Evolutionary conservation across 2,888 invertebrate genomes (phyloP).

Genomic region (Thecocarcelia acutangulata): DNA sequence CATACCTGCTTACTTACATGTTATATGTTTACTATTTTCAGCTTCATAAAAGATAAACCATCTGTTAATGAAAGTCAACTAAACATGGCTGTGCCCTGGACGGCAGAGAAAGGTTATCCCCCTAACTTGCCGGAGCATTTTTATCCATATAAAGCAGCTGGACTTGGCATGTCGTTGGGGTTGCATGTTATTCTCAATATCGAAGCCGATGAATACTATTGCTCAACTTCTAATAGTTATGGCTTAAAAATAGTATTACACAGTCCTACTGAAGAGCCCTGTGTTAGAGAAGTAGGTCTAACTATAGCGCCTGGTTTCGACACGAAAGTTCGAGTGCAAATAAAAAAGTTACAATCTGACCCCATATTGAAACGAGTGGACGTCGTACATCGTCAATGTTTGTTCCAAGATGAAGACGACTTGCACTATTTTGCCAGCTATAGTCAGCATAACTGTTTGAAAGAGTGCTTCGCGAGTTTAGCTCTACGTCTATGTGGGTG

Average conservation of each 20-base stretch:
- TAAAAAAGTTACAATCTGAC: constrained; percentile 61
- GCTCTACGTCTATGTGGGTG: constrained; percentile 79
- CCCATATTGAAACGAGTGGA: constrained; percentile 19
- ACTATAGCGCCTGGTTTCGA: constrained; percentile 70
- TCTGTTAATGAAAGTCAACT: not conserved
- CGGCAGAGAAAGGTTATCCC: constrained; percentile 87
- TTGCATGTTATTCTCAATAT: constrained; percentile 86
- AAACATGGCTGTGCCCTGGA: constrained; percentile 82
- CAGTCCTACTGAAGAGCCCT: constrained; percentile 70
- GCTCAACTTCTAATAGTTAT: constrained; percentile 86
- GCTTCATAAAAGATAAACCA: constrained; percentile 4
- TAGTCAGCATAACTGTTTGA: constrained; percentile 88
- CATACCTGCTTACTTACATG: too few species aligned
- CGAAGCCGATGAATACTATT: constrained; percentile 87
- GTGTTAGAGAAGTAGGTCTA: constrained; percentile 70
- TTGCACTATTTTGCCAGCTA: constrained; percentile 86
- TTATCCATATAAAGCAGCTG: constrained; percentile 81
- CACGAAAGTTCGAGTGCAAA: constrained; percentile 69
- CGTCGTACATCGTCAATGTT: constrained; percentile 83
- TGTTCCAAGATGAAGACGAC: constrained; percentile 86
- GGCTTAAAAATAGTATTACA: constrained; percentile 74
- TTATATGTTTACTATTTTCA: constrained; percentile 6
- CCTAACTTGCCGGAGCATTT: constrained; percentile 82
- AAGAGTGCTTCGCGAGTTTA: constrained; percentile 88
- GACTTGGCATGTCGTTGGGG: constrained; percentile 87